Evolutionary conservation across 2,888 invertebrate genomes (phyloP).

Genomic region (Graphium colonna): DNA sequence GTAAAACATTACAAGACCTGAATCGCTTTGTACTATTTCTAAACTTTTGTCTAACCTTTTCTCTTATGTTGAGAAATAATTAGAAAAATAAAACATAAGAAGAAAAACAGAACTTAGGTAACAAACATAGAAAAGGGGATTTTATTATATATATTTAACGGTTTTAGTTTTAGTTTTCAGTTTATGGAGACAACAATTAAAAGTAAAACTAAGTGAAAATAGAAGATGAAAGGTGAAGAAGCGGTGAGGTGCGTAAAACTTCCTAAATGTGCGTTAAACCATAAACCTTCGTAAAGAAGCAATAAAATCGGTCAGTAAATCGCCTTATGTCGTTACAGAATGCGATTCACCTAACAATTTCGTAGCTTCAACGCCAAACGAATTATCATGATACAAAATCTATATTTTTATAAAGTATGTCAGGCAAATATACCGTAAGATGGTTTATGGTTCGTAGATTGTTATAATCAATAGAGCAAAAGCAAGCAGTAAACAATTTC

Average conservation of each 20-base stretch:
- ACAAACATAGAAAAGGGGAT: no score
- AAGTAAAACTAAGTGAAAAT: slow-evolving; percentile 7
- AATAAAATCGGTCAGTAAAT: no score
- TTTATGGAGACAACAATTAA: slow-evolving; percentile 11
- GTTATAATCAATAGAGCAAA: background rate
- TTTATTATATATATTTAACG: background rate
- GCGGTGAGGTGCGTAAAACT: slow-evolving; percentile 12
- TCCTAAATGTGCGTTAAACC: background rate
- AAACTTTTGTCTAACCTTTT: background rate
- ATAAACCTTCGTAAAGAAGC: slow-evolving; percentile 2
- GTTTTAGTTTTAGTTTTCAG: slow-evolving; percentile 11
- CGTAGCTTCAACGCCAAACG: no score
- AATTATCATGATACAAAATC: no score
- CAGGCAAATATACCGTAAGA: no score
- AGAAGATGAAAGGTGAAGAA: slow-evolving; percentile 17
- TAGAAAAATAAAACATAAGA: background rate
- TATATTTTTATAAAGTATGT: no score
- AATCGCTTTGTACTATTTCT: no score
- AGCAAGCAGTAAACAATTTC: slow-evolving; percentile 8
- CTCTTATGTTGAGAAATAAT: no score
- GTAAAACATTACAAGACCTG: no score
- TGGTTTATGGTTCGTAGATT: background rate
- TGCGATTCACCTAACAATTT: no score
- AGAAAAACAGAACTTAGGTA: no score
- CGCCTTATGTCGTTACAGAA: no score